Conservation (phyloP, 2,113 vertebrate genomes). For the Ardeotis arabs region DNA sequence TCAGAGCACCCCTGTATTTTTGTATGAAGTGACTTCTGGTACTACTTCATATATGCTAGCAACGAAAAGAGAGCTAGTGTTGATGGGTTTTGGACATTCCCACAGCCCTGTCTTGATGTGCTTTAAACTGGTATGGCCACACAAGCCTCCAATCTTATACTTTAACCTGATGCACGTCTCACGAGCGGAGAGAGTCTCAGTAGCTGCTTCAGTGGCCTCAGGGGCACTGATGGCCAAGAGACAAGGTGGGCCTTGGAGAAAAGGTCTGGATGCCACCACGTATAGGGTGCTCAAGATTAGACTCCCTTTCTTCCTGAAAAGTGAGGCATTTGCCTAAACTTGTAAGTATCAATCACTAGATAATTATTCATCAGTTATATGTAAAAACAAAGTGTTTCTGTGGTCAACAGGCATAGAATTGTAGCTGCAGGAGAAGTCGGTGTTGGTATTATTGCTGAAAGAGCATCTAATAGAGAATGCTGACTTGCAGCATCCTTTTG, state of each 20-base stretch:
- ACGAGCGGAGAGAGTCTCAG: background rate
- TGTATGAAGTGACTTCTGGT: background rate
- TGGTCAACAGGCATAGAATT: background rate
- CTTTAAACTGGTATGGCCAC: background rate
- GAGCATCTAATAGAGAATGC: background rate
- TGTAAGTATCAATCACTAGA: background rate
- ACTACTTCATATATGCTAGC: background rate
- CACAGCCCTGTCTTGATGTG: background rate
- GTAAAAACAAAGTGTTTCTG: background rate
- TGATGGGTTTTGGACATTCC: background rate
- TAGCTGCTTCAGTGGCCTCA: background rate
- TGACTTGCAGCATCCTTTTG: constrained; percentile 30
- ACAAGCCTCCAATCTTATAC: background rate
- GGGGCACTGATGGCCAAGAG: background rate
- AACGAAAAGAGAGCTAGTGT: accelerated
- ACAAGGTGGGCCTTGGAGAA: background rate
- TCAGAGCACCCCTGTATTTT: background rate
- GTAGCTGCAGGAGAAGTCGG: background rate
- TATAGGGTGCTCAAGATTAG: background rate
- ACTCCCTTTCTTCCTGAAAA: background rate
- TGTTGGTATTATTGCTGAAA: background rate
- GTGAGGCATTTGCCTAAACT: background rate
- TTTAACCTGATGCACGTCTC: accelerated
- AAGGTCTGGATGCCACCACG: background rate
- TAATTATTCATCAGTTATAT: background rate